Percentiles rank a stretch among this genome's conserved stretches.
Conservation (phyloP, 92 coral and sea anemone genomes). For the Palythoa grandis region DNA sequence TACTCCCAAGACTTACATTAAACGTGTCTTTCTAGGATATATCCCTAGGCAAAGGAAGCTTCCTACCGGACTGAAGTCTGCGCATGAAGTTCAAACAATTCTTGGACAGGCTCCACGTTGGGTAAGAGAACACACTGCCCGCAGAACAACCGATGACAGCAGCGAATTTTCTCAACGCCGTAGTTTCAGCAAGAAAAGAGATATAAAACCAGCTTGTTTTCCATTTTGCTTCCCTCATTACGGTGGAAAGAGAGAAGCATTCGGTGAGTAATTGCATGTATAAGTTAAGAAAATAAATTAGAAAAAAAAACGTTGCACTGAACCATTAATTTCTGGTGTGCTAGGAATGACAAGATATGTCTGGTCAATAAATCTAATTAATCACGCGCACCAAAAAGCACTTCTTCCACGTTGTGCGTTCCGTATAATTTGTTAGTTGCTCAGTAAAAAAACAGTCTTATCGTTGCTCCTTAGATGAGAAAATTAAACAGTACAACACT, state of each 20-base stretch:
- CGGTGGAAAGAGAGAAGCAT: slow-evolving; percentile 9
- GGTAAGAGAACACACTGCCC: not conserved
- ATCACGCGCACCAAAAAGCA: no score
- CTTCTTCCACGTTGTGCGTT: no score
- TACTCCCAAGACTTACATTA: slow-evolving; percentile 17
- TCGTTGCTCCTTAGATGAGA: no score
- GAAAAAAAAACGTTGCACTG: no score
- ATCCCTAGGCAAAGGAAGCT: not conserved
- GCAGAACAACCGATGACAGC: not conserved
- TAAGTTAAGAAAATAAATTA: not conserved
- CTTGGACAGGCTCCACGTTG: not conserved
- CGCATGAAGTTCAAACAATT: not conserved
- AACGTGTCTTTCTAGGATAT: not conserved
- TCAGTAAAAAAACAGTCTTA: no score
- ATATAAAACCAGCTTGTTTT: slow-evolving; percentile 3
- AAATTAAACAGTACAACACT: no score
- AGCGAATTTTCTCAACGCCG: not conserved
- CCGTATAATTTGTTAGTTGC: no score
- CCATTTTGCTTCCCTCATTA: slow-evolving; percentile 40
- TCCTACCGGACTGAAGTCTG: not conserved
- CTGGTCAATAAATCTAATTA: no score
- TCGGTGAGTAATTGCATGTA: not conserved
- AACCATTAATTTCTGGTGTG: no score
- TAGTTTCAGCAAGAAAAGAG: not conserved
- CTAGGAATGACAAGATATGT: no score